Base-by-base conservation (phyloP, 2,113 vertebrate species). In the Phaethon lepturus region DNA sequence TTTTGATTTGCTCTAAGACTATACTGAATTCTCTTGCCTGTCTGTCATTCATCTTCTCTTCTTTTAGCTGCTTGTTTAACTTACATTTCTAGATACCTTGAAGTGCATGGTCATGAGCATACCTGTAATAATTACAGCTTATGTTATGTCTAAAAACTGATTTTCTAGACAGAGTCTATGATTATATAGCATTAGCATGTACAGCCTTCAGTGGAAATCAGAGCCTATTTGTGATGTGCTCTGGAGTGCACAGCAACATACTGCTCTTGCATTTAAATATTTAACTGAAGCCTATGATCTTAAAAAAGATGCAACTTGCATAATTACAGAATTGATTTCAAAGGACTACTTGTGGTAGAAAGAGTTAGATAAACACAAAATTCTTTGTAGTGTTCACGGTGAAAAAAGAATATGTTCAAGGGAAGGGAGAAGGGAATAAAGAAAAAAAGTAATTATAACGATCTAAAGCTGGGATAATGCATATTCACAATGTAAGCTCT, bases 81-180 rank as follows among this genome's bases (percentile, higher is more conserved):
- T 96, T 85, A 47, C 0, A 16, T 82, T 90, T 90, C 19, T 81
- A 67, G 52, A 59, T 78, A 31, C 52, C 74, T 82, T 90, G 52
- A 93, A 67, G 40, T 35, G 18, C 33, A 23, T 5, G 50, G 53
- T 82, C 76, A 52, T 56, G 40, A 82, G 47, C 52, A 60, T 71
- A 96, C 53, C 58, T 72, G 49, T 94, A 84, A 47, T 93, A 94
- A 94, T 87, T 94, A 31, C 40, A 67, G 47, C 66, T 93, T 90
- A 55, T 11, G 22, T 72, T 82, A 44, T 62, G 35, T 62, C 53
- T 75, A 35, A 88, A 87, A 93, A 2, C 13, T 82, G 62, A 22
- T 72, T 94, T 95, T 75, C 33, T 86, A 85, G 87, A 59, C 42
- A 84, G 55, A 96, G 6, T 6, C 63, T 96, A 29, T 96, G 92